A percentile compares a stretch with the other conserved stretches of the same genome.
These are phyloP conservation scores for Eupelmus urozonus DNA, from an alignment of 2,888 invertebrate genomes.

Conservation along the genomic window DNA sequence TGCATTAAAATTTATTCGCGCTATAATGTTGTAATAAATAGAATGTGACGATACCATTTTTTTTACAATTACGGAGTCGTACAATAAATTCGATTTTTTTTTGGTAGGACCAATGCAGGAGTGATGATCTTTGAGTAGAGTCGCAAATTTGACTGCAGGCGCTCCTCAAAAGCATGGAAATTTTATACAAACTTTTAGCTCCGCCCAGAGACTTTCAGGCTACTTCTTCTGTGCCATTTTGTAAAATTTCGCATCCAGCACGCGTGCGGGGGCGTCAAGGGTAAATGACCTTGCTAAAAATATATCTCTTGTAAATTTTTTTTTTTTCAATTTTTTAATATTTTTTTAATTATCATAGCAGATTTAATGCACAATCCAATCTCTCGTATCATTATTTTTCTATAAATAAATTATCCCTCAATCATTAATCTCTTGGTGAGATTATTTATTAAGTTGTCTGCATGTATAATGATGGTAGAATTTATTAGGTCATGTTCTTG, in stretches of 20 bases:
- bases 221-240: constrained; percentile 41
- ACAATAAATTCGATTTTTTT: not conserved
- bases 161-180: constrained; percentile 53
- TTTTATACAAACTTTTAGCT: constrained; percentile 58
- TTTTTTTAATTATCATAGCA: too few relatives aligned
- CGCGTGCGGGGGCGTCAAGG: constrained; percentile 42
- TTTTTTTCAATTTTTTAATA: too few relatives aligned
- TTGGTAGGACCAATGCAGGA: not conserved
- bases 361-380: too few relatives aligned
- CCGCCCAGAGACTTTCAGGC: constrained; percentile 44
- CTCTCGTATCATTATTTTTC: too few relatives aligned
- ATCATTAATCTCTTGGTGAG: too few relatives aligned
- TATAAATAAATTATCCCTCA: too few relatives aligned
- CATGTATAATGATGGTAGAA: too few relatives aligned
- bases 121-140: constrained; percentile 41
- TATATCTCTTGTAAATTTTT: not conserved
- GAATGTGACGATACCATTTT: constrained; percentile 33
- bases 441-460: too few relatives aligned
- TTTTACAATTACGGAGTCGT: not conserved
- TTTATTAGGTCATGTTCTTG: too few relatives aligned
- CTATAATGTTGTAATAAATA: not conserved
- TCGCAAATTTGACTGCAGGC: constrained; percentile 50
- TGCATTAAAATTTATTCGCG: not conserved
- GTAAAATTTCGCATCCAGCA: constrained; percentile 44
- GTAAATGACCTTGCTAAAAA: constrained; percentile 49